Base-by-base conservation (phyloP, 2,888 invertebrate genomes). In the Lithophane leautieri region DNA sequence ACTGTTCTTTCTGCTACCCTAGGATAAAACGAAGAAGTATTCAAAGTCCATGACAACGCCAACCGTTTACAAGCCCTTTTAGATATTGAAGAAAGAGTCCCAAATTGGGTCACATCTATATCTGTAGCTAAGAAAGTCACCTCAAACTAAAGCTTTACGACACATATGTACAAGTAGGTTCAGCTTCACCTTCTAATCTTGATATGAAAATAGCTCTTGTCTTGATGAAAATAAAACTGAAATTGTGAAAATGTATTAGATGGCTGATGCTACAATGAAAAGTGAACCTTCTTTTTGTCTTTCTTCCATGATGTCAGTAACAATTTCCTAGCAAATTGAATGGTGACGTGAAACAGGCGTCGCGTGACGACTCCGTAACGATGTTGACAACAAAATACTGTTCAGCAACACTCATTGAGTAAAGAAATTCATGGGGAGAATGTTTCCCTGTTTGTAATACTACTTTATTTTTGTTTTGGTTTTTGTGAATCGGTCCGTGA, bases 291-390 rank as follows among this genome's bases (percentile, higher is more conserved):
- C 81, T 83, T 50, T 22, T 52, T 47, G 19, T 56, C 25, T 76
- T 60, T 16, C 58, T 73, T 70, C 28, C 40, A 60, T 84, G 25
- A 84, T 81, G 84, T 78, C 61, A 86, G 74, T 79, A 72, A 83
- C 84, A 85, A 89, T 89, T 89, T 89, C 83, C 87, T 81, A 76
- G 79, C 86, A 88, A 90, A 90, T 90, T 89, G 87, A 90, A 89
- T 80, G 79, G 83, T 82, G 82, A 81, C 88, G 81, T 75, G 76
- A 73, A 76, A 77, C 77, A 78, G 79, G 74, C 82, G 67, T 86
- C 74, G 88, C 89, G 87, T 89, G 87, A 88, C 85, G 79, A 76
- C 78, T 75, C 73, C 75, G 69, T 78, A 71, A 81, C 84, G 70
- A 77, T 77, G 82, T 88, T 88, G 78, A 88, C 86, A 83, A 83